These are phyloP conservation scores for Pseudomugil gertrudae DNA, from an alignment of 2,797 vertebrate species.

Conservation along the genomic window DNA sequence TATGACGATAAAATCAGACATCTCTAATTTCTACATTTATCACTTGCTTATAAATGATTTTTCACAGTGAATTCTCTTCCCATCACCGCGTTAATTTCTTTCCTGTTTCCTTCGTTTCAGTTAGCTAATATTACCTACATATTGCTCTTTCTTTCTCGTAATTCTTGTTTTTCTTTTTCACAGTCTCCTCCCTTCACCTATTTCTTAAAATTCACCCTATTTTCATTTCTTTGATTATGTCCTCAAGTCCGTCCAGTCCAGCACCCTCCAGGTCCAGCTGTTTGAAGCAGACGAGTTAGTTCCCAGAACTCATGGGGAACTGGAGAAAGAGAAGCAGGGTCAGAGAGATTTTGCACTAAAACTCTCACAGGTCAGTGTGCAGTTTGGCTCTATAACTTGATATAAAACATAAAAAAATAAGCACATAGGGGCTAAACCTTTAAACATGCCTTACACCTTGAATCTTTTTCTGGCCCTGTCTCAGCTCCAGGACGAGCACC, in stretches of 20 bases:
- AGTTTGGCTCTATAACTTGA: background rate
- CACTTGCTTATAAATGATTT: background rate
- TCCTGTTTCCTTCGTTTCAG: background rate
- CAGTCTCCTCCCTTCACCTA: background rate
- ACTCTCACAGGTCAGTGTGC: conserved; percentile 67
- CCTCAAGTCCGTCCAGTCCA: conserved; percentile 70
- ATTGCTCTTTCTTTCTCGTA: background rate
- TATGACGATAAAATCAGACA: no score
- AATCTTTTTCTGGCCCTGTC: background rate
- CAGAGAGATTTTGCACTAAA: conserved; percentile 84
- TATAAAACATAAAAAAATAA: background rate
- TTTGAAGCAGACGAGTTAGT: conserved; percentile 84
- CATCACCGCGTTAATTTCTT: background rate
- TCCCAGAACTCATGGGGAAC: conserved; percentile 83
- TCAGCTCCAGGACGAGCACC: conserved; percentile 94
- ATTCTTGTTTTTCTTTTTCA: background rate
- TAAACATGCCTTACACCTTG: background rate
- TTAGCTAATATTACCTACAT: background rate
- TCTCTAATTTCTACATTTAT: conserved; percentile 24
- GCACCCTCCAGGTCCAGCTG: conserved; percentile 83
- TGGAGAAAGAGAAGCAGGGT: conserved; percentile 84
- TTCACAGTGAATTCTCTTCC: background rate
- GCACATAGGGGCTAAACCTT: background rate
- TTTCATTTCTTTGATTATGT: conserved; percentile 10
- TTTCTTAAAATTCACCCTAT: no score